Percentiles rank a stretch among this genome's conserved stretches.
Evolutionary conservation across 2,888 invertebrate species (phyloP).

Genomic region (Euproctis similis): DNA sequence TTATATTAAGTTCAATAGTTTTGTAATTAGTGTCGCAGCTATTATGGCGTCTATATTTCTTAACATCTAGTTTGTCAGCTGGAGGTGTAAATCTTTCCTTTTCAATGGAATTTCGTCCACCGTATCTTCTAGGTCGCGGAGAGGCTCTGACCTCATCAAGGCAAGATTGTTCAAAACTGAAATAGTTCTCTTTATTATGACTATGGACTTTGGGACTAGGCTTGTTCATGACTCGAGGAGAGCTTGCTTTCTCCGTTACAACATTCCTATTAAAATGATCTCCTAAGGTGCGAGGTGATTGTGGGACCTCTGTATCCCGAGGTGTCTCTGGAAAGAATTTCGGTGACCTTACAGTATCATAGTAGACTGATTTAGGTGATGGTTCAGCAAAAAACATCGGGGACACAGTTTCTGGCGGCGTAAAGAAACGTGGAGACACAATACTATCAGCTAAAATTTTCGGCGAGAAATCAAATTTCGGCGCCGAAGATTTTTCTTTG

Average conservation of each 20-base stretch:
- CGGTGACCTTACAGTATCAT: slow-evolving; percentile 61
- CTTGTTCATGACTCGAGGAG: slow-evolving; percentile 49
- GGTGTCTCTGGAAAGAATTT: slow-evolving; percentile 66
- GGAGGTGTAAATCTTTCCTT: slow-evolving; percentile 60
- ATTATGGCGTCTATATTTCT: slow-evolving; percentile 59
- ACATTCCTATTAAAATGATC: slow-evolving; percentile 57
- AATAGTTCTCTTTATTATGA: slow-evolving; percentile 65
- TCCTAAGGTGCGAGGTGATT: slow-evolving; percentile 52
- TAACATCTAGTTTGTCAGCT: slow-evolving; percentile 50
- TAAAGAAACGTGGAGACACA: slow-evolving; percentile 61
- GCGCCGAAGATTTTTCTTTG: slow-evolving; percentile 54
- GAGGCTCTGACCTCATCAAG: slow-evolving; percentile 40
- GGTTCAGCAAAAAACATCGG: slow-evolving; percentile 65
- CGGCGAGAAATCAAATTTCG: slow-evolving; percentile 66
- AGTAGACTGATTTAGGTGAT: slow-evolving; percentile 64
- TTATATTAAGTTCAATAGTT: slow-evolving; percentile 50
- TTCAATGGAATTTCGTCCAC: slow-evolving; percentile 63
- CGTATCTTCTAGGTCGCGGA: slow-evolving; percentile 53
- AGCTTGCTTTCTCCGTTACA: slow-evolving; percentile 51
- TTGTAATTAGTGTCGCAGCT: slow-evolving; percentile 66
- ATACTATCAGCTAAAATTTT: slow-evolving; percentile 53
- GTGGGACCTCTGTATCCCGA: slow-evolving; percentile 50
- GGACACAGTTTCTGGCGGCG: slow-evolving; percentile 60
- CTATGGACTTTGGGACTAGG: slow-evolving; percentile 63
- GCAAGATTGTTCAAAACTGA: slow-evolving; percentile 53